Conservation (phyloP, 2,888 invertebrate species). For the Macaria notata region DNA sequence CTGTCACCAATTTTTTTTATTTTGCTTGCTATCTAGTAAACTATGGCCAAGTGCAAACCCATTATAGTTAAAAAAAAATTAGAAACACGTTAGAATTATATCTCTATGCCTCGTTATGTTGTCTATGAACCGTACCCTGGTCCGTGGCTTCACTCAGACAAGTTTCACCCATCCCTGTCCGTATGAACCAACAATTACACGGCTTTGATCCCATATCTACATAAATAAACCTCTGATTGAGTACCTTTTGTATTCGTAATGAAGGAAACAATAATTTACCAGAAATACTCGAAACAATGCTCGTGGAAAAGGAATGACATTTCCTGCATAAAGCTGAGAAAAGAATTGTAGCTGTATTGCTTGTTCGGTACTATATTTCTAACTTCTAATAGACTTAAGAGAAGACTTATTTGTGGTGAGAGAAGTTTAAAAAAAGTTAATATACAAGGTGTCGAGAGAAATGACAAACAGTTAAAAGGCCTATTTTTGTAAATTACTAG, state of each 20-base stretch:
- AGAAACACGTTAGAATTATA: too few relatives aligned
- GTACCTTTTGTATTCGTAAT: slow-evolving; percentile 35
- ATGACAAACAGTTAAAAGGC: too few relatives aligned
- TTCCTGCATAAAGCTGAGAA: slow-evolving; percentile 1
- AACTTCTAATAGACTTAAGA: too few relatives aligned
- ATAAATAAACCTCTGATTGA: slow-evolving; percentile 47
- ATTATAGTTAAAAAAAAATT: too few relatives aligned
- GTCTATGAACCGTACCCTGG: slow-evolving; percentile 2
- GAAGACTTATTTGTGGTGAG: too few relatives aligned
- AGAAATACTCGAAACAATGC: slow-evolving; percentile 19
- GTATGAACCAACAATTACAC: slow-evolving; percentile 31
- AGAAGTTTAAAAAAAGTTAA: too few relatives aligned
- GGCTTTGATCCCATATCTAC: slow-evolving; percentile 51
- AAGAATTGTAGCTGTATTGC: slow-evolving; percentile 12
- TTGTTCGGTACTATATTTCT: neutral
- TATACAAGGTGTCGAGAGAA: too few relatives aligned
- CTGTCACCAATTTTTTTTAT: too few relatives aligned
- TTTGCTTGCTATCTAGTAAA: too few relatives aligned
- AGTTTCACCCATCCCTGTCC: slow-evolving; percentile 3
- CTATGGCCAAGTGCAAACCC: too few relatives aligned
- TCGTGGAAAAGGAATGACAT: slow-evolving; percentile 12
- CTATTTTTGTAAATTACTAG: too few relatives aligned
- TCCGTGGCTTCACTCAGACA: slow-evolving; percentile 12
- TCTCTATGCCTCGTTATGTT: too few relatives aligned
- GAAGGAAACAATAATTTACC: slow-evolving; percentile 30